These are phyloP conservation scores for Ciconia nigra DNA, from an alignment of 2,797 vertebrate species.

Conservation along the genomic window DNA sequence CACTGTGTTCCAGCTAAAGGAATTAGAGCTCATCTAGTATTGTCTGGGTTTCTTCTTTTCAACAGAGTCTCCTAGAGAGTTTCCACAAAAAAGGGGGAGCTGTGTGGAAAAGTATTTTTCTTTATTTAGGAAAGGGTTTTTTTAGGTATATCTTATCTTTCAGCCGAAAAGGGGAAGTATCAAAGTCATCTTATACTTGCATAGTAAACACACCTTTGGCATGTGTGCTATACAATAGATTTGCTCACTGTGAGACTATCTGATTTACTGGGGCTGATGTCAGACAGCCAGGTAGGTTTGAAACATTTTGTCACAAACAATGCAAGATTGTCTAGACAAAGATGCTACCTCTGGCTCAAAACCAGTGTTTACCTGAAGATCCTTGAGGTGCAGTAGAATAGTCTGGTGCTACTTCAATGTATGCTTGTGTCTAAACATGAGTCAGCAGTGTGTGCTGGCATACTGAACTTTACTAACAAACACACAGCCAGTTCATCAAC, in stretches of 20 bases:
- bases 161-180: not conserved
- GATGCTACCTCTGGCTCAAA: not conserved
- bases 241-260: not conserved
- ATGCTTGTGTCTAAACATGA: not conserved
- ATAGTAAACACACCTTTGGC: not conserved
- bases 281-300: not conserved
- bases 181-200: not conserved
- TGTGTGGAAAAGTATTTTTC: not conserved
- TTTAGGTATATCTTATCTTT: not conserved
- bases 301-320: not conserved
- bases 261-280: not conserved
- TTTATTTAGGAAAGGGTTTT: not conserved
- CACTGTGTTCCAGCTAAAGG: not conserved
- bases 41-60: not conserved
- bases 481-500: not conserved
- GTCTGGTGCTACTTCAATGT: not conserved
- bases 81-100: not conserved
- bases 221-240: accelerated
- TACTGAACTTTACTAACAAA: not conserved
- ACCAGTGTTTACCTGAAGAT: not conserved
- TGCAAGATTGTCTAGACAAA: not conserved
- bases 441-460: not conserved
- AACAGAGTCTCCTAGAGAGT: not conserved
- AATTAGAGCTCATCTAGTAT: not conserved
- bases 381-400: not conserved